These are phyloP conservation scores for Gonioctena quinquepunctata DNA, from an alignment of 1,140 invertebrate species.

Conservation along the genomic window DNA sequence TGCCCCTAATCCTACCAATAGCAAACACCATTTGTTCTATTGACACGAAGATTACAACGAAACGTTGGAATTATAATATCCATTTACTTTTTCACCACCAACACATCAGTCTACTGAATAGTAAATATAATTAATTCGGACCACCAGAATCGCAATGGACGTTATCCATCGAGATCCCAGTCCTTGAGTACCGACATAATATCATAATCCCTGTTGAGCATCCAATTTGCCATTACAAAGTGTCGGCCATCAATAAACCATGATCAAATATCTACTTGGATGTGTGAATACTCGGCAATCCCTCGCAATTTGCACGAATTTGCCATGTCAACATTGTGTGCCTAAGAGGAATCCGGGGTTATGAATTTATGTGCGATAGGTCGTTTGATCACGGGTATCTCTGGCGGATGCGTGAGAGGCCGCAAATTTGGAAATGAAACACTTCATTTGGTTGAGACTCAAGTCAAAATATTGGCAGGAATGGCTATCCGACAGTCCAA, in stretches of 20 bases:
- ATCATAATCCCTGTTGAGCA: slow-evolving; percentile 2
- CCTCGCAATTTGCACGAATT: slow-evolving; percentile 16
- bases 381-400: neutral
- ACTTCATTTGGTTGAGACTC: too few species aligned
- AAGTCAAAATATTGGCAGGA: too few species aligned
- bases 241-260: slow-evolving; percentile 13
- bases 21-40: too few species aligned
- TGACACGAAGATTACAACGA: too few species aligned
- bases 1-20: too few species aligned
- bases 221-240: slow-evolving; percentile 2
- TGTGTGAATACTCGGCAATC: slow-evolving; percentile 5
- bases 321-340: slow-evolving; percentile 13
- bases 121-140: neutral
- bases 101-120: too few species aligned
- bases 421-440: too few species aligned
- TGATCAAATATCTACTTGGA: slow-evolving; percentile 11
- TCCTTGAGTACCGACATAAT: neutral
- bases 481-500: too few species aligned
- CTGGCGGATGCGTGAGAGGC: neutral
- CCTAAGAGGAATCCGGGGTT: slow-evolving; percentile 7
- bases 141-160: neutral
- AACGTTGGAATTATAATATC: too few species aligned
- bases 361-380: neutral
- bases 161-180: neutral
- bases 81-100: too few species aligned